Conservation (phyloP, 1,140 invertebrate species). For the Drusus annulatus region DNA sequence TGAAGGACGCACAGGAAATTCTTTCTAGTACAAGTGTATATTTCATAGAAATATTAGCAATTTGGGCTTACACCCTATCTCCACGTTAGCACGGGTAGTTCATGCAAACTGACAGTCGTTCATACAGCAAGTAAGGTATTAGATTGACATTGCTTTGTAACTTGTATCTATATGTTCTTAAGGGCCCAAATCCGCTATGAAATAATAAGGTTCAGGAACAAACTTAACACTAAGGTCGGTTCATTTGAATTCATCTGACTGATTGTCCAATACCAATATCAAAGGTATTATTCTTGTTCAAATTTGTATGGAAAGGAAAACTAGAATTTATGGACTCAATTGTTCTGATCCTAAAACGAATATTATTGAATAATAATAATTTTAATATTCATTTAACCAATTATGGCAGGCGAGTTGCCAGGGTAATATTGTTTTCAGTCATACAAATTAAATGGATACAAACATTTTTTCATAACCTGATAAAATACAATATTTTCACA, state of each 20-base stretch:
- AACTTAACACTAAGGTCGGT: background rate
- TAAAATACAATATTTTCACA: no score
- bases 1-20: no score
- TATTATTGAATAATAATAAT: no score
- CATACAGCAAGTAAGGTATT: background rate
- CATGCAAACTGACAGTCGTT: conserved; percentile 6
- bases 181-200: background rate
- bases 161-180: conserved; percentile 10
- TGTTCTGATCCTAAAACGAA: no score
- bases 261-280: conserved; percentile 8
- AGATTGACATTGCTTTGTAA: conserved; percentile 18
- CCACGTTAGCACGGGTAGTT: background rate
- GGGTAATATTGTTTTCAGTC: no score
- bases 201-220: conserved; percentile 6
- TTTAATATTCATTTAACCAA: no score
- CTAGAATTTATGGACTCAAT: no score
- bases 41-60: no score
- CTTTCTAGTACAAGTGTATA: no score
- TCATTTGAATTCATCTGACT: background rate
- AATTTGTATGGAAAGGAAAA: background rate
- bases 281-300: background rate
- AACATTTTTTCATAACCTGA: no score
- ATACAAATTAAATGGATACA: no score
- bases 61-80: background rate
- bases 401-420: no score